Evolutionary conservation across 2,113 vertebrate genomes (phyloP), one percentile per base, ranked within the genome.

Genomic region (Stegostoma tigrinum): DNA sequence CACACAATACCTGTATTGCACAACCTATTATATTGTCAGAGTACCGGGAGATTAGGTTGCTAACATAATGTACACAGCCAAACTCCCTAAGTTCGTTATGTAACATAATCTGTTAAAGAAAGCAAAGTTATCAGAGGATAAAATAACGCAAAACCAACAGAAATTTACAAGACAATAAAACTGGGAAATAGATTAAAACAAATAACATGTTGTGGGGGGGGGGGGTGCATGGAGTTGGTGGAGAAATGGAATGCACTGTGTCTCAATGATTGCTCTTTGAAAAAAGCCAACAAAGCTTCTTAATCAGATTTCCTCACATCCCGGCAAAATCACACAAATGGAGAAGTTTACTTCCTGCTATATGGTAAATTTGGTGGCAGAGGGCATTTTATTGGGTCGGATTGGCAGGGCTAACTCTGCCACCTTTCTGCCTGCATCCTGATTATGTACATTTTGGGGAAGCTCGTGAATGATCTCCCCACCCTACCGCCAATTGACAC

Each of bases 81-180:
- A 94, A 94, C 64, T 42, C 64, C 48, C 38, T 70, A 70, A 94
- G 38, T 68, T 94, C 70, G 68, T 94, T 94, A 94, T 67, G 4
- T 94, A 12, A 10, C n/a, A 45, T 94, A 94, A 94, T 68, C n/a
- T 94, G 67, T 94, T 94, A 68, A 94, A 68, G 91, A 68, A 93
- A 67, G 27, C 15, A 3, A 5, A 61, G 52, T 90, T 45, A 67
- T 21, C 66, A 94, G 91, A 42, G 48, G 48, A 48, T 3, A 66
- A 93, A 61, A 93, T 45, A 17, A 0, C 24, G 7, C 64, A 67
- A 93, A 19, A 68, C 64, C n/a, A 94, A n/a, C 87, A 90, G 27
- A 55, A 90, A 61, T 34, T 27, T 90, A 64, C 87, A 30, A 90
- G 87, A 27, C 34, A 94, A 68, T 94, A 45, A 94, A 45, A 94